Base-by-base conservation (phyloP, 2,888 invertebrate species). In the Papilio demoleus region DNA sequence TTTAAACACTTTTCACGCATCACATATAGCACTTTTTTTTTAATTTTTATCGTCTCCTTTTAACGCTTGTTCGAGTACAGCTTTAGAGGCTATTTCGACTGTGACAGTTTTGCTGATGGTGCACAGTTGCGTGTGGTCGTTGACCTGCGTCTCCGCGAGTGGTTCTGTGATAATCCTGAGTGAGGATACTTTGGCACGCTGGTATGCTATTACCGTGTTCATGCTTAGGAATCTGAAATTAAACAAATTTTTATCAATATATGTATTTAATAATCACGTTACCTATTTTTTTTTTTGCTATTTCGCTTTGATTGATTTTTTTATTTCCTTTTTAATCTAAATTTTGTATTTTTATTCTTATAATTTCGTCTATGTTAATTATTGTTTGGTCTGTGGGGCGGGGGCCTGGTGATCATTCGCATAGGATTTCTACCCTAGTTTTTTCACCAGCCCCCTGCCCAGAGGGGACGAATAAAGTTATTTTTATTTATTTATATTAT, bases 161-260 rank as follows among this genome's bases (percentile, higher is more conserved):
- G 85, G 83, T 61, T 87, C 90, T 14, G 88, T 86, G 22, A 88
- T 78, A 77, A 98, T 98, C 80, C 95, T 96, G 62, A 98, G 93
- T 1, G 97, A 96, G 42, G 97, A 97, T 12, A 97, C 97, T 90
- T 97, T 97, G 76, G 98, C 97, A 71, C 97, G 94, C 80, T 97
- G 97, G 92, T 97, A 97, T n/a, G 97, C 97, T 67, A 96, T 95
- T 62, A 97, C 95, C 1, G 97, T 97, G 81, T 97, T 97, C 84
- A 97, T 95, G 71, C 97, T 97, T 45, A 45, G 93, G 85, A 96
- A 96, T 86, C 98, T 97, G 88, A 4, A 85, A 87, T 72, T 8
- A 71, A 75, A 24, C 14, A 24, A 17, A 42, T 31, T 38, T 14
- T 14, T 36, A 36, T 36, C 9, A 36, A 36, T 31, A 3, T 4